These are phyloP conservation scores for Mareca strepera DNA, from an alignment of 2,797 vertebrate genomes.

Conservation along the genomic window DNA sequence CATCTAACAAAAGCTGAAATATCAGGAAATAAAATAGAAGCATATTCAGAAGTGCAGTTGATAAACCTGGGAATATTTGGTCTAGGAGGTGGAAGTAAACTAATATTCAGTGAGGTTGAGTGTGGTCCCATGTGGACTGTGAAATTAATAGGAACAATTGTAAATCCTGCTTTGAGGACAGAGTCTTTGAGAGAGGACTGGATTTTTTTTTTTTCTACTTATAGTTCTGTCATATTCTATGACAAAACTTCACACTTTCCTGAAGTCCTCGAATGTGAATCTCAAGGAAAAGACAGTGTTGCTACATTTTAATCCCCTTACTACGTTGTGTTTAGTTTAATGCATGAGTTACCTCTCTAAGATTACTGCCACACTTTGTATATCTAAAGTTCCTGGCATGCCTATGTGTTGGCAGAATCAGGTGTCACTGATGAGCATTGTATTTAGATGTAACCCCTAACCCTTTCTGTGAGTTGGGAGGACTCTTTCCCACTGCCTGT, in stretches of 20 bases:
- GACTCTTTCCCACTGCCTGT: neutral
- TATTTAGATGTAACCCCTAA: neutral
- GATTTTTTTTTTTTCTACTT: neutral
- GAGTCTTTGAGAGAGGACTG: neutral
- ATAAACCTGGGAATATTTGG: neutral
- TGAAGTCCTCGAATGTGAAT: neutral
- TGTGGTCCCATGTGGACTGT: fast-evolving
- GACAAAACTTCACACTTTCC: neutral
- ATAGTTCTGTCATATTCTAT: neutral
- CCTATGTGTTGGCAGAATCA: neutral
- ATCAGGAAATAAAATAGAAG: neutral
- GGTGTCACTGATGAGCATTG: neutral
- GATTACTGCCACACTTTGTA: neutral
- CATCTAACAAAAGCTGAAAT: neutral
- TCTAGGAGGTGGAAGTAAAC: neutral
- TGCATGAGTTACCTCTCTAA: neutral
- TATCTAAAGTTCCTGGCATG: neutral
- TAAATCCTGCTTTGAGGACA: neutral
- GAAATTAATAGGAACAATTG: neutral
- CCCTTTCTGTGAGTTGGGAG: neutral
- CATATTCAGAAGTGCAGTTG: neutral
- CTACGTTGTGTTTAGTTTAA: neutral
- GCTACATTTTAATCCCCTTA: neutral
- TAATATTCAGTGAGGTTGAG: neutral
- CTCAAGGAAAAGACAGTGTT: neutral